These are phyloP conservation scores for Microtus californicus DNA, from an alignment of 2,797 vertebrate species.

Conservation along the genomic window DNA sequence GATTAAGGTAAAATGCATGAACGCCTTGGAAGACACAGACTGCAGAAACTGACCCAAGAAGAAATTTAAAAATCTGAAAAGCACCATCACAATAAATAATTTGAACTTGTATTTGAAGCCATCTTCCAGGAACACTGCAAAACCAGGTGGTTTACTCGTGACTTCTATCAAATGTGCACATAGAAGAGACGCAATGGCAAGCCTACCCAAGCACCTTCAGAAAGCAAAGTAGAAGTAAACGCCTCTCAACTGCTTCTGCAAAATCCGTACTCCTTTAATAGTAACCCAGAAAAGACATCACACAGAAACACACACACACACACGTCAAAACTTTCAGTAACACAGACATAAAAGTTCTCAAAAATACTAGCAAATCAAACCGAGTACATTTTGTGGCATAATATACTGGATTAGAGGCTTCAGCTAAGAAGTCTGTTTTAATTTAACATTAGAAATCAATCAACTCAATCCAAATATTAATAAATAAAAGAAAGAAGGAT, in stretches of 20 bases:
- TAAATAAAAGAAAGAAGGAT: neutral
- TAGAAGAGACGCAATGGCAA: neutral
- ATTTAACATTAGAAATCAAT: neutral
- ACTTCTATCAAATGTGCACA: neutral
- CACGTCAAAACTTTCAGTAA: too few species aligned
- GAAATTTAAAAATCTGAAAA: neutral
- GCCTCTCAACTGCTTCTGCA: neutral
- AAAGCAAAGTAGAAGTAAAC: neutral
- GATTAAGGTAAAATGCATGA: neutral
- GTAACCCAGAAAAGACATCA: neutral
- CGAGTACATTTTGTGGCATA: neutral
- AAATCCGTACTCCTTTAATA: neutral
- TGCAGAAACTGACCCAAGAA: neutral
- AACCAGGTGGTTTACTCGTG: neutral
- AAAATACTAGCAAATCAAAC: neutral
- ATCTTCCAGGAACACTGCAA: neutral
- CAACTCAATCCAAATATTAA: neutral
- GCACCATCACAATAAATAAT: neutral
- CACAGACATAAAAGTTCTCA: neutral
- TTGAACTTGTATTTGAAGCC: neutral
- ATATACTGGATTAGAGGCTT: neutral
- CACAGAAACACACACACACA: neutral
- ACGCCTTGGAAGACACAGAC: neutral
- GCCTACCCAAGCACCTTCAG: neutral
- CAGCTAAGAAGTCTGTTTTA: neutral